Percentiles rank a stretch among this genome's conserved stretches.
Conservation (phyloP, 2,797 vertebrate species). For the Phalanger gymnotis region DNA sequence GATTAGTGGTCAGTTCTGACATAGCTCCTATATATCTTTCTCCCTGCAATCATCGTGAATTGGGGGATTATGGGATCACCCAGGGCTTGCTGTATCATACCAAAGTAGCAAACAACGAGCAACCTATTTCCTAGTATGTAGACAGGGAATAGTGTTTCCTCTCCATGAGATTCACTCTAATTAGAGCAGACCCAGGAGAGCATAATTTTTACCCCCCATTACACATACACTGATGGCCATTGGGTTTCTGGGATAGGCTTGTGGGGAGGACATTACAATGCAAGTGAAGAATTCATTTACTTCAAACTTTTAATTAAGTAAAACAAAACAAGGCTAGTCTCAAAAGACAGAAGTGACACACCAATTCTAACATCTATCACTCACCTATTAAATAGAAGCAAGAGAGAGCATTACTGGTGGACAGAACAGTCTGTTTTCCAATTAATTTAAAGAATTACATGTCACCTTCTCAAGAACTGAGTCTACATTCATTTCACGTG, state of each 20-base stretch:
- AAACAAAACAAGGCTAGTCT: constrained; percentile 16
- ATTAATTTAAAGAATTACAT: constrained; percentile 20
- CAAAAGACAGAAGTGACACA: constrained; percentile 1
- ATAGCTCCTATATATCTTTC: background rate
- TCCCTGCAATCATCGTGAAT: background rate
- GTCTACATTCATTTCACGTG: background rate
- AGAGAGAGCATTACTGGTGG: background rate
- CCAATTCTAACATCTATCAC: background rate
- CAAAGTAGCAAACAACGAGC: background rate
- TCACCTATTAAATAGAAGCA: background rate
- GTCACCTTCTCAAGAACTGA: constrained; percentile 5
- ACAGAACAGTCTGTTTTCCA: constrained; percentile 6
- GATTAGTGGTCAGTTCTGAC: background rate
- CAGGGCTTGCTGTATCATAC: background rate
- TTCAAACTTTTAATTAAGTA: constrained; percentile 25
- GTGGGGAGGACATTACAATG: background rate
- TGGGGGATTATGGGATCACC: background rate
- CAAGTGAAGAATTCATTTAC: background rate
- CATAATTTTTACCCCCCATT: background rate
- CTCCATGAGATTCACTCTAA: background rate
- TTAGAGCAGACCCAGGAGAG: background rate
- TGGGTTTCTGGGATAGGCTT: background rate
- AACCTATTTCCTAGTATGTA: background rate
- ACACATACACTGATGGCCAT: background rate
- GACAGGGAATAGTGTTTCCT: background rate